These are phyloP conservation scores for Sylvilagus floridanus DNA, from an alignment of 2,797 vertebrate species.

Conservation along the genomic window DNA sequence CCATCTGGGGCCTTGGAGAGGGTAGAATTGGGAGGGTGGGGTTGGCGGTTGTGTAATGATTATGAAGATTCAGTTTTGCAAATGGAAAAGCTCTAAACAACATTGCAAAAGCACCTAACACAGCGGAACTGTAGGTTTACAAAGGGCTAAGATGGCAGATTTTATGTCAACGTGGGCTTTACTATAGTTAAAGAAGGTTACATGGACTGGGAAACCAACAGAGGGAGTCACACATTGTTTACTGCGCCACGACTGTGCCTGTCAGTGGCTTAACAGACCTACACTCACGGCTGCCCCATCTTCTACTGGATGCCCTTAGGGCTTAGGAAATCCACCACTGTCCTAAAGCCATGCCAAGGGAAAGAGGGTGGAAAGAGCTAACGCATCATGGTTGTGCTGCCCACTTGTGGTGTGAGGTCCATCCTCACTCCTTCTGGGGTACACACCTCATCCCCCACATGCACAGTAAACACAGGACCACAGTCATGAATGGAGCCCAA, in stretches of 20 bases:
- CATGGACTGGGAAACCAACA: neutral
- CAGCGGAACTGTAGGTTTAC: neutral
- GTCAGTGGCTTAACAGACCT: neutral
- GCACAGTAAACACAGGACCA: neutral
- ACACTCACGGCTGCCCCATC: no score
- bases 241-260: neutral
- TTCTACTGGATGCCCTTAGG: no score
- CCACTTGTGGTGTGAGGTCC: neutral
- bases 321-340: neutral
- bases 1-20: neutral
- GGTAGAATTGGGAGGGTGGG: neutral
- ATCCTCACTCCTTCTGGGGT: neutral
- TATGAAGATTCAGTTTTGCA: neutral
- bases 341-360: neutral
- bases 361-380: neutral
- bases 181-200: neutral
- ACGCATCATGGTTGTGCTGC: neutral
- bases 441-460: no score
- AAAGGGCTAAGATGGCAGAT: neutral
- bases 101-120: neutral
- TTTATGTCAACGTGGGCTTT: neutral
- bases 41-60: neutral
- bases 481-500: neutral
- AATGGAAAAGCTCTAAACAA: neutral
- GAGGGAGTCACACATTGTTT: neutral